These are phyloP conservation scores for Cassiopea andromeda DNA, from an alignment of 30 jellyfish, hydroid and myxozoan species.

Conservation along the genomic window DNA sequence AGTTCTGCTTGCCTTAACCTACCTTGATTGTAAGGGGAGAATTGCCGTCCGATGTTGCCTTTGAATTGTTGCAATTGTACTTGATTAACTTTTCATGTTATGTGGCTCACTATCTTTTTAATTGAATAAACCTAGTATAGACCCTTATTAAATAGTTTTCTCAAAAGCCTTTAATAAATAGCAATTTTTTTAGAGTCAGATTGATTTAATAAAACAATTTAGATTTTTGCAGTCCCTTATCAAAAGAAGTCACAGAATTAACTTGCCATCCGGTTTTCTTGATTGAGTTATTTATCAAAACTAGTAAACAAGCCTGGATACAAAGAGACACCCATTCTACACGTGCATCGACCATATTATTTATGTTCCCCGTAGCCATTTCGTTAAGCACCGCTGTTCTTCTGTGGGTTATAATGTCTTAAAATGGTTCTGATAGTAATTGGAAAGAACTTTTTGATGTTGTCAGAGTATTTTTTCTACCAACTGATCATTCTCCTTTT, in stretches of 20 bases:
- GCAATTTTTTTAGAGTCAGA: background rate
- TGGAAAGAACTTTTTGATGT: too few species aligned
- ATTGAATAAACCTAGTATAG: background rate
- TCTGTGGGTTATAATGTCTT: background rate
- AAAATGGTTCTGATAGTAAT: too few species aligned
- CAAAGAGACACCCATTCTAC: background rate
- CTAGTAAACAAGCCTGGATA: background rate
- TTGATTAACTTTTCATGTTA: background rate
- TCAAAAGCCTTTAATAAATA: constrained; percentile 7
- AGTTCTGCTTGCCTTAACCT: background rate
- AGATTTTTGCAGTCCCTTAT: background rate
- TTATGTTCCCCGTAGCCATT: background rate
- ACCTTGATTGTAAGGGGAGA: constrained; percentile 12
- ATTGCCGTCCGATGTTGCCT: background rate
- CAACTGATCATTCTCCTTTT: too few species aligned
- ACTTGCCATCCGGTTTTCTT: background rate
- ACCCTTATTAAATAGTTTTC: constrained; percentile 11
- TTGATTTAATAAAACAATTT: constrained; percentile 4
- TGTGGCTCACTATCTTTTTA: constrained; percentile 15
- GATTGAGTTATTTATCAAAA: background rate
- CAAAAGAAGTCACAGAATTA: constrained; percentile 7
- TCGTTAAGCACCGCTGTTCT: background rate
- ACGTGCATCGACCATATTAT: background rate
- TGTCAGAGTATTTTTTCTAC: too few species aligned
- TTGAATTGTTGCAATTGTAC: background rate